These are phyloP conservation scores for Danaus chrysippus DNA, from an alignment of 2,888 invertebrate species.

Conservation along the genomic window DNA sequence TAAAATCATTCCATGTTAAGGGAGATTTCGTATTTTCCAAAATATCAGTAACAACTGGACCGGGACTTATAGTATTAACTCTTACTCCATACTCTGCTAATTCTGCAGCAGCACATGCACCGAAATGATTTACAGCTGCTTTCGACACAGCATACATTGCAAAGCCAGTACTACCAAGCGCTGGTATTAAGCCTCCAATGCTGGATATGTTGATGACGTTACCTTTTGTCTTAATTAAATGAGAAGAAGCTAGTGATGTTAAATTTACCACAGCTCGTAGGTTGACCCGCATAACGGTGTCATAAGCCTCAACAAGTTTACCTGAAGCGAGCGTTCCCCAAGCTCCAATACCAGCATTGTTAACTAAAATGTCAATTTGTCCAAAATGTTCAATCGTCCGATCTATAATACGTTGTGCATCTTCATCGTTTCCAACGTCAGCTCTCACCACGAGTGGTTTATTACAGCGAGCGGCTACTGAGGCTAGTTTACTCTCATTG, in stretches of 20 bases:
- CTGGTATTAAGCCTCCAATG: constrained; percentile 20
- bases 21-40: constrained; percentile 6
- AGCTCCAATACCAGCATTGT: constrained; percentile 40
- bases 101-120: constrained; percentile 83
- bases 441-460: constrained; percentile 28
- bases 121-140: constrained; percentile 83
- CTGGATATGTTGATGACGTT: constrained; percentile 38
- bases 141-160: constrained; percentile 31
- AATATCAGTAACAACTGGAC: constrained; percentile 27
- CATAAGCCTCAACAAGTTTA: constrained; percentile 33
- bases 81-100: constrained; percentile 76
- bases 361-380: constrained; percentile 41
- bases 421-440: constrained; percentile 38
- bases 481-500: constrained; percentile 80
- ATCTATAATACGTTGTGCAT: constrained; percentile 32
- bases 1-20: constrained; percentile 7
- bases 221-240: constrained; percentile 38
- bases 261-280: constrained; percentile 35
- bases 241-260: constrained; percentile 34
- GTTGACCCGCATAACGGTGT: constrained; percentile 34
- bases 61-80: constrained; percentile 82
- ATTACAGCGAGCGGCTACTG: constrained; percentile 58
- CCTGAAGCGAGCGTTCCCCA: constrained; percentile 28
- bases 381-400: constrained; percentile 36
- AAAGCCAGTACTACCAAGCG: background rate